Base-by-base conservation (phyloP, 2,888 invertebrate genomes). In the Brachyopa scutellaris region DNA sequence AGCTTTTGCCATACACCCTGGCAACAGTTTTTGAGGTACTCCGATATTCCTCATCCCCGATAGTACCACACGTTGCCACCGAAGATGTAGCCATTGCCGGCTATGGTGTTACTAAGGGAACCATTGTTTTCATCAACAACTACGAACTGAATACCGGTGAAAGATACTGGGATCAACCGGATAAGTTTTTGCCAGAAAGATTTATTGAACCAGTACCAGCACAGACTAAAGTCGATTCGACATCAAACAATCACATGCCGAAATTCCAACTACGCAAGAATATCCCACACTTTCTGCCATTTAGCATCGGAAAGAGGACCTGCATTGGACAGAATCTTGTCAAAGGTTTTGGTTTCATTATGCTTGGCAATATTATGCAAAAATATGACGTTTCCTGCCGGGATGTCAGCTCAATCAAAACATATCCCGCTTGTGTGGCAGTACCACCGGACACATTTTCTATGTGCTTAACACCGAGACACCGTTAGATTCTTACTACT, bases 51-150 rank as follows among this genome's bases (percentile, higher is more conserved):
- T 95, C 95, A 0, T 96, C 96, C 0, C 96, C 97, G 0, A 96
- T 97, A 57, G 96, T 97, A 0, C 97, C 97, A 0, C 96, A 96
- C 86, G 95, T 96, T 0, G 95, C 96, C 0, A 95, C 94, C 0
- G 93, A 93, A 85, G 93, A 95, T 86, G 94, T 95, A 0, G 91
- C 92, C 0, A 93, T 97, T 4, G 93, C 93, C 57, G 95, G 94
- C 0, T 95, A 93, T 86, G 91, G 92, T 0, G 92, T 96, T 0
- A 92, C 93, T 62, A 95, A 95, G 88, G 96, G 95, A 0, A 95
- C 96, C 0, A 92, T 96, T 64, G 92, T 96, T 0, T 95, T 96
- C 87, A 93, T 96, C 15, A 96, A 96, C 87, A 96, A 96, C 87
- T 95, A 94, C 87, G 94, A 94, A 84, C 87, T 96, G 38, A 96